Conservation (phyloP, 2,888 invertebrate species). For the Hemaris fuciformis region DNA sequence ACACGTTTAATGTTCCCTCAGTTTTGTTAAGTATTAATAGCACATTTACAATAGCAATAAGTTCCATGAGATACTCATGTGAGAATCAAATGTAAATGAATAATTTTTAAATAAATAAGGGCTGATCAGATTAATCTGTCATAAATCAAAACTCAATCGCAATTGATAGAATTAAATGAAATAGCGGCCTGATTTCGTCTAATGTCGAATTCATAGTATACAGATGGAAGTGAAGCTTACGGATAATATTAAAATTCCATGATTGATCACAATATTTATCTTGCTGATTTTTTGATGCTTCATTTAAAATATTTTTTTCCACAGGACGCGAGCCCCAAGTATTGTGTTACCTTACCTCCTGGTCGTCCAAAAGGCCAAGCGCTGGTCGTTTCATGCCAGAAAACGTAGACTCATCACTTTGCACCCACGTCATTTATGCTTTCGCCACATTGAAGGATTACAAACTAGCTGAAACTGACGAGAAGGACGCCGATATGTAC, state of each 20-base stretch:
- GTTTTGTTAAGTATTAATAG: constrained; percentile 45
- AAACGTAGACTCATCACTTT: constrained; percentile 92
- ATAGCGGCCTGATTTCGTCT: too few relatives aligned
- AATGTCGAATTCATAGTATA: not conserved
- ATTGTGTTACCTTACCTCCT: constrained; percentile 97
- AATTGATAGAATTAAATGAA: too few relatives aligned
- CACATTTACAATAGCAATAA: constrained; percentile 40
- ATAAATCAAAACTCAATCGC: too few relatives aligned
- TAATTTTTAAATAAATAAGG: too few relatives aligned
- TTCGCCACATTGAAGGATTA: constrained; percentile 95
- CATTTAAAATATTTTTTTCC: constrained; percentile 28
- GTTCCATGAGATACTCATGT: not conserved
- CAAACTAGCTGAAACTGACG: constrained; percentile 89
- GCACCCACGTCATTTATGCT: constrained; percentile 97
- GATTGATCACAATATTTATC: constrained; percentile 22
- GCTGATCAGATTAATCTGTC: too few relatives aligned
- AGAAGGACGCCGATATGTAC: constrained; percentile 93
- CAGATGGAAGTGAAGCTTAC: not conserved
- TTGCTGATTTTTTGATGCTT: not conserved
- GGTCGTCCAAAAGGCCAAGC: constrained; percentile 96
- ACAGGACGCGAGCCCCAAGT: constrained; percentile 92
- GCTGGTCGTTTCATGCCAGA: constrained; percentile 94
- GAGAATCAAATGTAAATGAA: not conserved
- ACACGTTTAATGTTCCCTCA: constrained; percentile 45
- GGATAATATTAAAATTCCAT: constrained; percentile 9